These are phyloP conservation scores for Notiomystis cincta DNA, from an alignment of 2,113 vertebrate species.

Conservation along the genomic window DNA sequence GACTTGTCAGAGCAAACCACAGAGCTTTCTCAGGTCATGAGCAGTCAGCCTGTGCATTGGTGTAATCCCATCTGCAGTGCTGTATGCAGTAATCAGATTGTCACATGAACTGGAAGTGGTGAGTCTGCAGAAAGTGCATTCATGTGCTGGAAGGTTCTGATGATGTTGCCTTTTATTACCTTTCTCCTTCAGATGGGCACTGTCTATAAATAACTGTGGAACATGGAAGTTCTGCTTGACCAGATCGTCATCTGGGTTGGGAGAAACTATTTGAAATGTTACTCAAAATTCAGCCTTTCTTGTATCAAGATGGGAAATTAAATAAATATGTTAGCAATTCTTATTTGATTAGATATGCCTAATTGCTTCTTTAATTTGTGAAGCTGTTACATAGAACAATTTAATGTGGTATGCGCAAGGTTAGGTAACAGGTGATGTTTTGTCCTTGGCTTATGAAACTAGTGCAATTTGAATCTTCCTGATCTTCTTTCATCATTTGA, in stretches of 20 bases:
- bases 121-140: background rate
- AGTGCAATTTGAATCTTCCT: background rate
- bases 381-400: background rate
- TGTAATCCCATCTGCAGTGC: background rate
- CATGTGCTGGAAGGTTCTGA: background rate
- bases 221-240: background rate
- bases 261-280: background rate
- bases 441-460: background rate
- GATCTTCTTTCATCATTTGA: background rate
- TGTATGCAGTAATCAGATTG: background rate
- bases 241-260: background rate
- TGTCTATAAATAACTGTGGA: background rate
- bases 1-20: background rate
- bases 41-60: background rate
- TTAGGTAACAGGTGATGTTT: background rate
- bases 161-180: background rate
- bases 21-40: background rate
- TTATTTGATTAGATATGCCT: background rate
- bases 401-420: background rate
- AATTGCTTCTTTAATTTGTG: background rate
- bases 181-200: background rate
- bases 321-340: background rate
- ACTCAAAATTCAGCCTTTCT: background rate
- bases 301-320: background rate
- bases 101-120: background rate